Evolutionary conservation across 2,797 vertebrate species (phyloP).

Genomic region (Sebastes ruberrimus): DNA sequence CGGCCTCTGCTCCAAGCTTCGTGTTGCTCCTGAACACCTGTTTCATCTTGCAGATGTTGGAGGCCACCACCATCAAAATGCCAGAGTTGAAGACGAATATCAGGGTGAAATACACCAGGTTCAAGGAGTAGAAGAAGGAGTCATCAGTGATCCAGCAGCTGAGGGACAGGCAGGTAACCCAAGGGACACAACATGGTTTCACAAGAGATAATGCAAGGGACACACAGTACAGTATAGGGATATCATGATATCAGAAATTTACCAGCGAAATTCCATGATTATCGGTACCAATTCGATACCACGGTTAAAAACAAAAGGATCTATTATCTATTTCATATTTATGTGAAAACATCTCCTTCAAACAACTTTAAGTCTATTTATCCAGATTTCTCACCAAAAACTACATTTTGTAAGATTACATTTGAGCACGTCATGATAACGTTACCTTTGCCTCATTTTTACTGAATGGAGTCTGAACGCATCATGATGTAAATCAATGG

Average conservation of each 20-base stretch:
- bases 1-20: neutral
- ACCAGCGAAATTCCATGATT: too few species aligned
- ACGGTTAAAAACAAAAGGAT: too few species aligned
- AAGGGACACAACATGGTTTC: neutral
- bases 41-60: slow-evolving; percentile 62
- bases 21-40: neutral
- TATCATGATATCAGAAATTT: too few species aligned
- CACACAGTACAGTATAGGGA: too few species aligned
- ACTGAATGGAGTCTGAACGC: too few species aligned
- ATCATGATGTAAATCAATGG: too few species aligned
- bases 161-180: slow-evolving; percentile 21
- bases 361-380: too few species aligned
- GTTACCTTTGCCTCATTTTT: too few species aligned
- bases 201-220: neutral
- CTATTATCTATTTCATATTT: rapidly evolving
- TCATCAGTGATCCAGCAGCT: slow-evolving; percentile 85
- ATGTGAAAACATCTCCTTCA: too few species aligned
- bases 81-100: slow-evolving; percentile 78
- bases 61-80: slow-evolving; percentile 73
- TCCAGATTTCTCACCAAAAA: too few species aligned
- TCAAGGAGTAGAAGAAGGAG: slow-evolving; percentile 59
- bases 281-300: rapidly evolving
- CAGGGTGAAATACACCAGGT: slow-evolving; percentile 75
- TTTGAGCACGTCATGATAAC: too few species aligned
- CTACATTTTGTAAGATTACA: too few species aligned